Evolutionary conservation across 2,113 vertebrate species (phyloP).

Genomic region (Synodontis membranacea): DNA sequence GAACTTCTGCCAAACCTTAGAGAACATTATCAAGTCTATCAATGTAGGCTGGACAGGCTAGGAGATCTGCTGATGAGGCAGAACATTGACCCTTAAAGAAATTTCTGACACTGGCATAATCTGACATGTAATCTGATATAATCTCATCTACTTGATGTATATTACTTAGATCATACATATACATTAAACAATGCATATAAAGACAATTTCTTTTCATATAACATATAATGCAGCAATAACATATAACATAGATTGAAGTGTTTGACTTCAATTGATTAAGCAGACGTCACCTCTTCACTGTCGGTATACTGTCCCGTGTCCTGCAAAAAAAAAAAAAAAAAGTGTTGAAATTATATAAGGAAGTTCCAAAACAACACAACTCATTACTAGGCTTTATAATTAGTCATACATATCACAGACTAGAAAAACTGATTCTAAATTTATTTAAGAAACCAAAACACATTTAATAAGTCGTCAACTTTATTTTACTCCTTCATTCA

Average conservation of each 20-base stretch:
- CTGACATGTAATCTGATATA: neutral
- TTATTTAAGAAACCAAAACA: neutral
- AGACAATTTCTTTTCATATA: too few species aligned
- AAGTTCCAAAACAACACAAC: neutral
- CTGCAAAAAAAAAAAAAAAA: slow-evolving; percentile 19
- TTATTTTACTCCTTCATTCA: neutral
- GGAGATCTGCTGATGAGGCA: neutral
- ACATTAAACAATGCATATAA: too few species aligned
- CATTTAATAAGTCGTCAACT: neutral
- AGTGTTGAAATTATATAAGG: neutral
- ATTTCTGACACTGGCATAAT: neutral
- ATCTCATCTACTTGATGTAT: too few species aligned
- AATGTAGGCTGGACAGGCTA: neutral
- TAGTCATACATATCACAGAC: neutral
- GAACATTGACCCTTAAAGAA: neutral
- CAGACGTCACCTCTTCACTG: neutral
- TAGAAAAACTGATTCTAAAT: neutral
- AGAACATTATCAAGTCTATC: neutral
- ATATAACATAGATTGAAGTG: neutral
- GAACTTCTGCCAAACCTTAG: neutral
- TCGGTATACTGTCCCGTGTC: neutral
- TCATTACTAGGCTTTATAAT: neutral
- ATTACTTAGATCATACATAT: neutral
- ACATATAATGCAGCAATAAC: neutral
- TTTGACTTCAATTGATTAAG: neutral